phyloP scores from a whole-genome alignment of 2,797 vertebrate genomes.

The Acrossocheilus wenchowensis region DNA sequence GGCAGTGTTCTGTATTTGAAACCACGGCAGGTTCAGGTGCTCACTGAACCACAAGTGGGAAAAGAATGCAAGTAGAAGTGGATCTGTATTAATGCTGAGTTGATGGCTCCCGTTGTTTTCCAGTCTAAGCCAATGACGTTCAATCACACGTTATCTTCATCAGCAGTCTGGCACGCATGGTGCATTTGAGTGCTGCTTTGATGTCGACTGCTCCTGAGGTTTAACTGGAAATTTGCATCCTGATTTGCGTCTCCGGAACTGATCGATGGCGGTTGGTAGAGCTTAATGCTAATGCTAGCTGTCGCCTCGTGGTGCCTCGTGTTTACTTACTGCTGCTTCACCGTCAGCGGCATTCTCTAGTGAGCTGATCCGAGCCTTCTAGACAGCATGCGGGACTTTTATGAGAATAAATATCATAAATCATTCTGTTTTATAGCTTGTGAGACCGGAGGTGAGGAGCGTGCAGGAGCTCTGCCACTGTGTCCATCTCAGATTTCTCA shows the following conservation, averaged over 20 bases:
- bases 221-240: constrained; percentile 48
- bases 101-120: constrained; percentile 35
- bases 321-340: constrained; percentile 33
- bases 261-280: constrained; percentile 45
- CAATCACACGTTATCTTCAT: constrained; percentile 13
- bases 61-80: constrained; percentile 1
- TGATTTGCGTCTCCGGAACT: constrained; percentile 45
- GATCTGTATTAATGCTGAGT: constrained; percentile 12
- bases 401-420: constrained; percentile 67
- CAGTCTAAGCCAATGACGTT: constrained; percentile 29
- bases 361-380: neutral
- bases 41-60: neutral
- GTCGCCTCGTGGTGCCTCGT: constrained; percentile 33
- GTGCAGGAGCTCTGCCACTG: neutral
- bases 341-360: neutral
- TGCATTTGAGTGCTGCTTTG: constrained; percentile 41
- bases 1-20: constrained; percentile 23
- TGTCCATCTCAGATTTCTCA: constrained; percentile 32
- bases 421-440: constrained; percentile 68
- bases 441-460: constrained; percentile 57
- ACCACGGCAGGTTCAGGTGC: constrained; percentile 12
- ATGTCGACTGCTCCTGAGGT: constrained; percentile 43
- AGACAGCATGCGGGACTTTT: neutral
- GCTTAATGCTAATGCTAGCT: constrained; percentile 62
- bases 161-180: constrained; percentile 1